Conservation (phyloP, 2,113 vertebrate species). For the Alethe diademata region DNA sequence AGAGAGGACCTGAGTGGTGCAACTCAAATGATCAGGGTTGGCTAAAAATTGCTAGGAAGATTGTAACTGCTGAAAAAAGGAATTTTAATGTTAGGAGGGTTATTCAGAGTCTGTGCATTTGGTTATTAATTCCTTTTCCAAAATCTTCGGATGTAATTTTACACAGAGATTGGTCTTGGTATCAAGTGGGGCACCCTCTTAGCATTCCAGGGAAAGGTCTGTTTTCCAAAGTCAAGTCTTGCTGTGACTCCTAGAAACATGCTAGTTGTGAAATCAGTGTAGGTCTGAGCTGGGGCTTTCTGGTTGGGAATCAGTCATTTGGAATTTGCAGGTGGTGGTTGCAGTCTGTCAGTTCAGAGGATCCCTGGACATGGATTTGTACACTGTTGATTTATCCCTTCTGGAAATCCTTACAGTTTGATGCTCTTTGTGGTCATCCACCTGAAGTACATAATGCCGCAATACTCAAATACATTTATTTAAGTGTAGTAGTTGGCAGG, state of each 20-base stretch:
- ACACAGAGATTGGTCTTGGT: background rate
- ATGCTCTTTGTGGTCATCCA: background rate
- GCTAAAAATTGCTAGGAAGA: background rate
- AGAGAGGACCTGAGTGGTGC: background rate
- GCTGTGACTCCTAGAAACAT: background rate
- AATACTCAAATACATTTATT: background rate
- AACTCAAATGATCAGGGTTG: background rate
- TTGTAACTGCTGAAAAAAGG: background rate
- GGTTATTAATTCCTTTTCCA: background rate
- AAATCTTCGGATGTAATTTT: background rate
- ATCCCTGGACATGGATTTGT: background rate
- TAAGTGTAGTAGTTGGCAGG: background rate
- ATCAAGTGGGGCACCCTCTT: background rate
- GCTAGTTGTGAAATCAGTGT: background rate
- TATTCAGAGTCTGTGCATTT: background rate
- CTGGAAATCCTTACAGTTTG: background rate
- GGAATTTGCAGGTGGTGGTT: rapidly evolving
- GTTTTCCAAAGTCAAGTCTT: background rate
- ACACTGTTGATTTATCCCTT: background rate
- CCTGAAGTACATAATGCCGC: background rate
- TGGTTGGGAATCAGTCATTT: background rate
- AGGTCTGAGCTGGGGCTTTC: background rate
- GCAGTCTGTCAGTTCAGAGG: background rate
- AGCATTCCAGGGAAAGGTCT: background rate
- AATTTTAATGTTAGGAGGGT: background rate